Evolutionary conservation across 2,888 invertebrate genomes (phyloP).

Genomic region (Lithophane semibrunnea): DNA sequence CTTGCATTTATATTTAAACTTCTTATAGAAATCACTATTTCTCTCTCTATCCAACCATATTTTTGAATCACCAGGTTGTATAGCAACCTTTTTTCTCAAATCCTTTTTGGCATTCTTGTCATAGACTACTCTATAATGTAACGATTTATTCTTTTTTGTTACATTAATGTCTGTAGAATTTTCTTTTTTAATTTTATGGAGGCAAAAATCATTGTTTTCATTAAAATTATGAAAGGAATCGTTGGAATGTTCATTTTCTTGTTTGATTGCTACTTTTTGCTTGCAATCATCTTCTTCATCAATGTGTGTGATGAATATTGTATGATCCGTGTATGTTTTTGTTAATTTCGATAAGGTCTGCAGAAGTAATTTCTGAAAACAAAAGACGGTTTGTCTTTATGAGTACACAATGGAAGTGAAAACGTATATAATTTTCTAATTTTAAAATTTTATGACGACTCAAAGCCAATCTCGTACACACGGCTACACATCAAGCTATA

Average conservation of each 20-base stretch:
- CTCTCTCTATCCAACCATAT: conserved; percentile 45
- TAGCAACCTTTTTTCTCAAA: conserved; percentile 48
- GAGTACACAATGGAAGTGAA: background rate
- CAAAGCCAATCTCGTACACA: no score
- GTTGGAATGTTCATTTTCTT: conserved; percentile 36
- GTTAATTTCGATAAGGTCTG: conserved; percentile 47
- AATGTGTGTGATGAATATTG: conserved; percentile 34
- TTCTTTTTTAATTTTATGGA: conserved; percentile 55
- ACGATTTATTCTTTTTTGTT: conserved; percentile 22
- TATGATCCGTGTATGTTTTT: conserved; percentile 27
- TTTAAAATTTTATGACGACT: no score
- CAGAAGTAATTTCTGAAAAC: conserved; percentile 41
- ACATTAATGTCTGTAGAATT: background rate
- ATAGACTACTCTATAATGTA: conserved; percentile 52
- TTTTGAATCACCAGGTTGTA: conserved; percentile 24
- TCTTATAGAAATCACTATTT: conserved; percentile 46
- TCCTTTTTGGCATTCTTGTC: conserved; percentile 41
- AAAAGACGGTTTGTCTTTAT: background rate
- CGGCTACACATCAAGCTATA: no score
- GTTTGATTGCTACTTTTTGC: conserved; percentile 36
- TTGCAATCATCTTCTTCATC: conserved; percentile 30
- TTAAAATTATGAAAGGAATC: conserved; percentile 30
- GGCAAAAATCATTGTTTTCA: background rate
- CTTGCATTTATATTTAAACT: conserved; percentile 47
- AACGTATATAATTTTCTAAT: no score